Conservation (phyloP, 2,888 invertebrate species). For the Drosophila mulleri region DNA sequence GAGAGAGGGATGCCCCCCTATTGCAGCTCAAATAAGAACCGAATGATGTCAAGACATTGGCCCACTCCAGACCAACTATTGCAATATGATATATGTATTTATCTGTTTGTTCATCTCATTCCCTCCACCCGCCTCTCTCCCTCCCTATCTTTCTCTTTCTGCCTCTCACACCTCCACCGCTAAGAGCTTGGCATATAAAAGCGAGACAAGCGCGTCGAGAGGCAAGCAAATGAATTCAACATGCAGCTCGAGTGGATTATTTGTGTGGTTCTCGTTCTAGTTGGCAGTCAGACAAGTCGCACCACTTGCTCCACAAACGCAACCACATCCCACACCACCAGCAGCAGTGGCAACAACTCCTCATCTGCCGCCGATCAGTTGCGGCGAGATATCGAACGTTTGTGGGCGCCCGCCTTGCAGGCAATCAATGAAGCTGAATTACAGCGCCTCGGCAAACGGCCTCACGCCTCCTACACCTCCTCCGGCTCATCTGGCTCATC, state of each 20-base stretch:
- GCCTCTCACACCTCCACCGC: not conserved
- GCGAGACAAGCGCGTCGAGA: constrained; percentile 25
- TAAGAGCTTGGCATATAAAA: constrained; percentile 49
- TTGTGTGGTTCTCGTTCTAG: constrained; percentile 18
- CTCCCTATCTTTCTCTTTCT: too few species aligned
- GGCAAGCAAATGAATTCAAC: constrained; percentile 44
- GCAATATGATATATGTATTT: constrained; percentile 24
- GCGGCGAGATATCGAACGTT: constrained; percentile 19
- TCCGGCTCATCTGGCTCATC: too few species aligned
- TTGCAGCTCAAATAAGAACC: constrained; percentile 34
- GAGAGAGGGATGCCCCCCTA: not conserved
- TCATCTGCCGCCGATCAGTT: constrained; percentile 4
- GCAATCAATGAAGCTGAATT: constrained; percentile 56
- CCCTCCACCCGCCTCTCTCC: not conserved
- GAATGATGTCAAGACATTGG: constrained; percentile 64
- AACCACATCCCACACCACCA: not conserved
- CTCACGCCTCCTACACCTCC: not conserved
- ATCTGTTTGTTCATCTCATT: constrained; percentile 21
- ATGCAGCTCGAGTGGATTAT: constrained; percentile 50
- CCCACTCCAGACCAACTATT: constrained; percentile 19
- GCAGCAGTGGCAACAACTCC: not conserved
- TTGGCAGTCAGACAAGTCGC: constrained; percentile 18
- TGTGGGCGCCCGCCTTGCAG: constrained; percentile 43
- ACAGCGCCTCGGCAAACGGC: constrained; percentile 25
- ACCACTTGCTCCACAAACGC: constrained; percentile 6